phyloP scores from a whole-genome alignment of 2,113 vertebrate species.

The Chitala chitala region DNA sequence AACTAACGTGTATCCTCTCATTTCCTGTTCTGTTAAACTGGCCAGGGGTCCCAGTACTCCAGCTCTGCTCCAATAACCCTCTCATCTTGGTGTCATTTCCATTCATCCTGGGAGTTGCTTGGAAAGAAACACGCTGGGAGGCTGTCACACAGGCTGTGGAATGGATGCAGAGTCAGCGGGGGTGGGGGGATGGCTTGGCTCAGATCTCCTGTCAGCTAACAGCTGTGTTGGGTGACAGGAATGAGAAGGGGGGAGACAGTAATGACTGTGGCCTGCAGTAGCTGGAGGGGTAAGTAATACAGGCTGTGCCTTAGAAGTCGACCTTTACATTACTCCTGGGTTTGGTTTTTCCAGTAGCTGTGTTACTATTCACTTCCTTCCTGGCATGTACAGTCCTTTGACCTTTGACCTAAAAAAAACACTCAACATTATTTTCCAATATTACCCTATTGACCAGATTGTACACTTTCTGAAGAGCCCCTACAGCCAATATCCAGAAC shows the following conservation, averaged over 20 bases:
- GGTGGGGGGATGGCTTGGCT: not conserved
- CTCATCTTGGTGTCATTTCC: too few species aligned
- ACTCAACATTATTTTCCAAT: not conserved
- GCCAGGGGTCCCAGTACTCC: too few species aligned
- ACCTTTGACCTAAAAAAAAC: not conserved
- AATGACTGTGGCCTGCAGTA: slow-evolving; percentile 36
- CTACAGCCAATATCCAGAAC: slow-evolving; percentile 20
- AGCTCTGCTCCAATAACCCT: too few species aligned
- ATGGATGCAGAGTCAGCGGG: not conserved
- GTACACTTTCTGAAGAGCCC: not conserved
- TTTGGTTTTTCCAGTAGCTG: not conserved
- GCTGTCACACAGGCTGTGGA: too few species aligned
- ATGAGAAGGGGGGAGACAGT: not conserved
- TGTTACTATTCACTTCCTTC: not conserved
- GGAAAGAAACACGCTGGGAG: too few species aligned
- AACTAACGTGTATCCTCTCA: too few species aligned
- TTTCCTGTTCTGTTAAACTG: too few species aligned
- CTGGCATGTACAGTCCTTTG: not conserved
- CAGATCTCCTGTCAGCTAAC: slow-evolving; percentile 6
- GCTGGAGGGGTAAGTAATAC: too few species aligned
- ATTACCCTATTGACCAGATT: not conserved
- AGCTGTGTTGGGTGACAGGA: slow-evolving; percentile 10
- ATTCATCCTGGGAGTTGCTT: too few species aligned
- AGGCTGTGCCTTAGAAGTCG: not conserved
- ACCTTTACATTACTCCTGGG: not conserved